phyloP scores from a whole-genome alignment of 2,888 invertebrate species.

The Clistopyga incitator region DNA sequence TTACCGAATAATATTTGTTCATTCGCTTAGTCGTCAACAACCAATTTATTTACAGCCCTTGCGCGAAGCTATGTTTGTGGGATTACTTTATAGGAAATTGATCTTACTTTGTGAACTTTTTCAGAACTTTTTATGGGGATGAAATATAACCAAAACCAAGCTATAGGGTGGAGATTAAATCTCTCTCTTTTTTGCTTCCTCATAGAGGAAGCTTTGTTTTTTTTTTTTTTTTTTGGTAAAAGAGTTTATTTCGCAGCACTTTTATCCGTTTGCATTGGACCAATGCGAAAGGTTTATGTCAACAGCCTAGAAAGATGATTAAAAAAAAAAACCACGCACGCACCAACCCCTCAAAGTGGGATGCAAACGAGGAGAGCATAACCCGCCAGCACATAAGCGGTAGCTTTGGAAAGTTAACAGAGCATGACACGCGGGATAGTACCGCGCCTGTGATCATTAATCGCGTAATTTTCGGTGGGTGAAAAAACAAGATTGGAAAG shows the following conservation, averaged over 20 bases:
- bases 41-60: constrained; percentile 21
- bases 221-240: not conserved
- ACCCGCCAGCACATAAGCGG: constrained; percentile 12
- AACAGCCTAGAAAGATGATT: constrained; percentile 15
- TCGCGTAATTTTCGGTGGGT: constrained; percentile 73
- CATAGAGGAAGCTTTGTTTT: too few relatives aligned
- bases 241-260: not conserved
- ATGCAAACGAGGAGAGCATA: constrained; percentile 58
- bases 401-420: constrained; percentile 43
- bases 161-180: not conserved
- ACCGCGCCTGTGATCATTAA: constrained; percentile 67
- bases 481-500: constrained; percentile 68
- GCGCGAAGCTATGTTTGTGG: not conserved
- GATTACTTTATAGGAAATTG: not conserved
- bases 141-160: not conserved
- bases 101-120: not conserved
- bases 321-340: constrained; percentile 13
- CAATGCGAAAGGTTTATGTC: not conserved
- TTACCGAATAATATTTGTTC: constrained; percentile 47
- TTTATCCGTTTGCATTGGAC: not conserved
- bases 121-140: too few relatives aligned
- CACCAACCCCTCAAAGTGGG: constrained; percentile 2
- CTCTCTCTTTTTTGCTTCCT: not conserved
- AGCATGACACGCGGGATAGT: constrained; percentile 56
- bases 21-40: constrained; percentile 14